These are phyloP conservation scores for Rousettus madagascariensis DNA, from an alignment of 2,797 vertebrate genomes.

Conservation along the genomic window DNA sequence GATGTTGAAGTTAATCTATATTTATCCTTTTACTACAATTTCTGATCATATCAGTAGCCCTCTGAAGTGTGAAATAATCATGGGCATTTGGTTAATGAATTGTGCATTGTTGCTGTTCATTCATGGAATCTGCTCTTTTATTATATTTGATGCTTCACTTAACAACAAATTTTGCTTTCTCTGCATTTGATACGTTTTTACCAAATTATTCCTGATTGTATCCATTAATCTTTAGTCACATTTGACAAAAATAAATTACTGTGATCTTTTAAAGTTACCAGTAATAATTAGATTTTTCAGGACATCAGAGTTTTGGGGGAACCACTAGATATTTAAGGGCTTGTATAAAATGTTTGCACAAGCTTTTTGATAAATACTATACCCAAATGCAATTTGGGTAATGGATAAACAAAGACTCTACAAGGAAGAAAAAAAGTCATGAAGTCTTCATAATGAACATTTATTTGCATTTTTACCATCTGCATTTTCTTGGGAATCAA, in stretches of 20 bases:
- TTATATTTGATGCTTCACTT: conserved; percentile 86
- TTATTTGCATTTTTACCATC: conserved; percentile 41
- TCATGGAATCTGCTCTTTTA: conserved; percentile 86
- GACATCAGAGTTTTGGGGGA: conserved; percentile 80
- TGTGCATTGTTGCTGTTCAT: conserved; percentile 84
- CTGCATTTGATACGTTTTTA: conserved; percentile 81
- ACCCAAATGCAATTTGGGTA: conserved; percentile 46
- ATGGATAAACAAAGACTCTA: background rate
- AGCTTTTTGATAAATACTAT: background rate
- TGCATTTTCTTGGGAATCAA: conserved; percentile 45
- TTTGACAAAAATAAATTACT: conserved; percentile 87
- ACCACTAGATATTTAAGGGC: conserved; percentile 60
- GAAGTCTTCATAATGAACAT: conserved; percentile 12
- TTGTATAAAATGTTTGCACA: conserved; percentile 56
- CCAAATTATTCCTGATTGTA: conserved; percentile 86
- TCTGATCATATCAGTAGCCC: conserved; percentile 80
- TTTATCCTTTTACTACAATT: conserved; percentile 71
- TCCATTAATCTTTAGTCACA: conserved; percentile 88
- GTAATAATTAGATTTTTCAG: conserved; percentile 85
- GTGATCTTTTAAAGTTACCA: conserved; percentile 87
- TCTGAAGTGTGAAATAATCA: conserved; percentile 85
- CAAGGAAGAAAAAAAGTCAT: background rate
- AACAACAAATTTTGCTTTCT: conserved; percentile 86
- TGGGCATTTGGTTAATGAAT: conserved; percentile 85
- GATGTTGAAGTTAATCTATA: conserved; percentile 69